Evolutionary conservation across 2,797 vertebrate species (phyloP).

Genomic region (Muscicapa comitata): DNA sequence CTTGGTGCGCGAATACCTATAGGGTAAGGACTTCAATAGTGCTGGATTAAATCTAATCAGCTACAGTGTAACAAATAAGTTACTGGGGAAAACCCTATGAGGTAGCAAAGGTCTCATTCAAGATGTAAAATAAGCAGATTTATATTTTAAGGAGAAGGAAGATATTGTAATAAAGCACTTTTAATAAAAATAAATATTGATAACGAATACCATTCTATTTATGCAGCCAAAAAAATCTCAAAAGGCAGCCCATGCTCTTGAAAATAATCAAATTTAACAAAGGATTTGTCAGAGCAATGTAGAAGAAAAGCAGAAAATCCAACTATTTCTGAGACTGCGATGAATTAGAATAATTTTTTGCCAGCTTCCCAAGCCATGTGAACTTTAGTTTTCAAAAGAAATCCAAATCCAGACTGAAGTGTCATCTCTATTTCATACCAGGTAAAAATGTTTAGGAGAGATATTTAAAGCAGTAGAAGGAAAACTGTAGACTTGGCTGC

Average conservation of each 20-base stretch:
- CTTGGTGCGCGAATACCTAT: background rate
- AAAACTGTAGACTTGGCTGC: background rate
- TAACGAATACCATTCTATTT: background rate
- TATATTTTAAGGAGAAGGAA: background rate
- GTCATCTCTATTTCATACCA: conserved; percentile 42
- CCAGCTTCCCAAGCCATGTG: background rate
- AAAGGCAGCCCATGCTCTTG: conserved; percentile 63
- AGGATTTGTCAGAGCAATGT: conserved; percentile 57
- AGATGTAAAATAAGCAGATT: background rate
- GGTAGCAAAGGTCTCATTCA: background rate
- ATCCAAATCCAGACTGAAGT: conserved; percentile 64
- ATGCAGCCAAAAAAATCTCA: conserved; percentile 71
- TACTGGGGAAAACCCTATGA: background rate
- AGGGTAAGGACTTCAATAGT: background rate
- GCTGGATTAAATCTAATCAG: background rate
- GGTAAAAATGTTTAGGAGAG: background rate
- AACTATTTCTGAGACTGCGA: background rate
- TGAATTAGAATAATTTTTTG: background rate
- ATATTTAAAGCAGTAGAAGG: background rate
- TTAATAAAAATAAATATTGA: background rate
- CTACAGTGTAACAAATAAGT: background rate
- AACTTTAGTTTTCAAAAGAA: conserved; percentile 57
- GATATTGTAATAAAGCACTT: background rate
- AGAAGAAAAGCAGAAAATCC: conserved; percentile 15
- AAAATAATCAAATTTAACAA: conserved; percentile 64